Evolutionary conservation across 2,797 vertebrate species (phyloP).

Genomic region (Darevskia nairensis): DNA sequence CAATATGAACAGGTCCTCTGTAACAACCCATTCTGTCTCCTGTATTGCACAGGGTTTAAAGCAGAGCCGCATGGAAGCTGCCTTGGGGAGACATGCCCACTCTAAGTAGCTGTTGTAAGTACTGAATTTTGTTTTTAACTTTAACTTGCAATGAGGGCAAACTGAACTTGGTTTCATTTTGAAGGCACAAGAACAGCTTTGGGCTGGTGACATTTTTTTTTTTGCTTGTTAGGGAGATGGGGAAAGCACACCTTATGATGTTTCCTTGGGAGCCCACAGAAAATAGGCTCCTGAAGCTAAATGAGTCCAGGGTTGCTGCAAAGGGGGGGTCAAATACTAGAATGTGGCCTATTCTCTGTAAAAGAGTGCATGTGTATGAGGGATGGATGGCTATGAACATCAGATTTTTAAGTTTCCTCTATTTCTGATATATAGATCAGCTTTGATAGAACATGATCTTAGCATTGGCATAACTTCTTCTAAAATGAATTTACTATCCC

Average conservation of each 20-base stretch:
- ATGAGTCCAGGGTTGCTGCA: neutral
- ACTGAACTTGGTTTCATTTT: neutral
- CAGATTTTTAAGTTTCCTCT: neutral
- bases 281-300: neutral
- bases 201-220: neutral
- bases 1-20: neutral
- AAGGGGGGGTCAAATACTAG: neutral
- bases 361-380: neutral
- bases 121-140: neutral
- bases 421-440: neutral
- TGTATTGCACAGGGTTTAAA: slow-evolving; percentile 71
- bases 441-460: neutral
- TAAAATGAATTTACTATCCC: neutral
- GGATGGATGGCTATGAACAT: neutral
- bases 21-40: neutral
- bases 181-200: neutral
- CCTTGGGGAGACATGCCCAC: slow-evolving; percentile 48
- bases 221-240: neutral
- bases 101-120: slow-evolving; percentile 65
- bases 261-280: neutral
- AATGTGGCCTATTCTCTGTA: neutral
- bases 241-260: neutral
- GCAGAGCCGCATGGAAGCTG: slow-evolving; percentile 73
- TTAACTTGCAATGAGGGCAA: neutral
- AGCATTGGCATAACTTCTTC: neutral